These are phyloP conservation scores for Hydrocynus forskahlii DNA, from an alignment of 2,797 vertebrate species.

Conservation along the genomic window DNA sequence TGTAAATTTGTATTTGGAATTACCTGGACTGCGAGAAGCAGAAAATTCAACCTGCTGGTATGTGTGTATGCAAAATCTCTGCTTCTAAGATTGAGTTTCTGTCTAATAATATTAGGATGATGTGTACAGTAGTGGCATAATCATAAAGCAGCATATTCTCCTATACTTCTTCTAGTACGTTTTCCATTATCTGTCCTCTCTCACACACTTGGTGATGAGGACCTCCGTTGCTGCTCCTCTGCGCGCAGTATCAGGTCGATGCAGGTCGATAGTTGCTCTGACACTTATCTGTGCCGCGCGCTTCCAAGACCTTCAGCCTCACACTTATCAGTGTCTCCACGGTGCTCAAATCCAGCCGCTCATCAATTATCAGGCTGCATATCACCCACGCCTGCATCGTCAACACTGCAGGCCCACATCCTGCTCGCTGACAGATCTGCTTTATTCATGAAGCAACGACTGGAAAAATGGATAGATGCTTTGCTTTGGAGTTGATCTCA, in stretches of 20 bases:
- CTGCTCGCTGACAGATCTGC: slow-evolving; percentile 23
- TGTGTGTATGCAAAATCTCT: too few relatives aligned
- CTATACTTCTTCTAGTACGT: background rate
- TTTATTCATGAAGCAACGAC: background rate
- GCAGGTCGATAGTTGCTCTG: background rate
- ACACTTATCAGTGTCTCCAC: slow-evolving; percentile 70
- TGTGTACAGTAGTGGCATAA: background rate
- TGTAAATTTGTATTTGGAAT: too few relatives aligned
- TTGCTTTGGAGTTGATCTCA: background rate
- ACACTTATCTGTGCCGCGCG: slow-evolving; percentile 47
- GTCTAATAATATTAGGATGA: too few relatives aligned
- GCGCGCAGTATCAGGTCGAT: slow-evolving; percentile 44
- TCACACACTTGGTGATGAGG: background rate
- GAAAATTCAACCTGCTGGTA: too few relatives aligned
- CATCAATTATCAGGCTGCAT: slow-evolving; percentile 69
- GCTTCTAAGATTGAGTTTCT: background rate
- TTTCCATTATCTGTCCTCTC: background rate
- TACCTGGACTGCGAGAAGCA: too few relatives aligned
- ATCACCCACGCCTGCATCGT: slow-evolving; percentile 51
- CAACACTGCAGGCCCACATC: slow-evolving; percentile 24
- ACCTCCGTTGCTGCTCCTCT: background rate
- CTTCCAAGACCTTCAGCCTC: slow-evolving; percentile 63
- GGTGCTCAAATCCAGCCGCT: slow-evolving; percentile 63
- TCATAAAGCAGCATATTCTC: background rate
- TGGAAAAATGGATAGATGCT: background rate